phyloP scores from a whole-genome alignment of 1,140 invertebrate species.

The Sinella curviseta region DNA sequence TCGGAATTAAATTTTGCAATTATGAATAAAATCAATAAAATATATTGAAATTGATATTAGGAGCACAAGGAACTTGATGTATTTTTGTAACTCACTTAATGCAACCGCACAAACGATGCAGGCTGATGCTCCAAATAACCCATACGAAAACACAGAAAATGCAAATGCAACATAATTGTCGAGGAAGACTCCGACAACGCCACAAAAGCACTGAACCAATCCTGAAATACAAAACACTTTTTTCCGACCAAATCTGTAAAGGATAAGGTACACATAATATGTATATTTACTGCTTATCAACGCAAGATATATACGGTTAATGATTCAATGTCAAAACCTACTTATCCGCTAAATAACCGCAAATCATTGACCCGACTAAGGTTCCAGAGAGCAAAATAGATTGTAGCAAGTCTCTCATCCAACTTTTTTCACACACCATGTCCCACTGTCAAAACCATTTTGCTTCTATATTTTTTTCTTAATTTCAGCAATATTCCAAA shows the following conservation, averaged over 20 bases:
- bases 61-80: neutral
- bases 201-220: slow-evolving; percentile 69
- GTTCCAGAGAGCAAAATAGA: slow-evolving; percentile 83
- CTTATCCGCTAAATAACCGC: neutral
- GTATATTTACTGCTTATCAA: neutral
- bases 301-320: neutral
- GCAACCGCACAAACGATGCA: slow-evolving; percentile 83
- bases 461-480: no score
- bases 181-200: slow-evolving; percentile 71
- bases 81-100: slow-evolving; percentile 58
- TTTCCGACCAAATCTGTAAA: slow-evolving; percentile 67
- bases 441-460: slow-evolving; percentile 63
- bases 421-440: slow-evolving; percentile 75
- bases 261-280: no score
- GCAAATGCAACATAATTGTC: slow-evolving; percentile 74
- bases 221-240: slow-evolving; percentile 73
- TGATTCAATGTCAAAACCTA: neutral
- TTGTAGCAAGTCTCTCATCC: slow-evolving; percentile 78
- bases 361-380: slow-evolving; percentile 63
- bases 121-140: slow-evolving; percentile 78
- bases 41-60: slow-evolving; percentile 14
- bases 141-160: slow-evolving; percentile 69
- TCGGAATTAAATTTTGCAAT: no score
- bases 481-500: neutral
- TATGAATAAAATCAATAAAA: no score